Percentiles rank a stretch among this genome's conserved stretches.
These are phyloP conservation scores for Galbula dea DNA, from an alignment of 2,113 vertebrate species.

Conservation along the genomic window DNA sequence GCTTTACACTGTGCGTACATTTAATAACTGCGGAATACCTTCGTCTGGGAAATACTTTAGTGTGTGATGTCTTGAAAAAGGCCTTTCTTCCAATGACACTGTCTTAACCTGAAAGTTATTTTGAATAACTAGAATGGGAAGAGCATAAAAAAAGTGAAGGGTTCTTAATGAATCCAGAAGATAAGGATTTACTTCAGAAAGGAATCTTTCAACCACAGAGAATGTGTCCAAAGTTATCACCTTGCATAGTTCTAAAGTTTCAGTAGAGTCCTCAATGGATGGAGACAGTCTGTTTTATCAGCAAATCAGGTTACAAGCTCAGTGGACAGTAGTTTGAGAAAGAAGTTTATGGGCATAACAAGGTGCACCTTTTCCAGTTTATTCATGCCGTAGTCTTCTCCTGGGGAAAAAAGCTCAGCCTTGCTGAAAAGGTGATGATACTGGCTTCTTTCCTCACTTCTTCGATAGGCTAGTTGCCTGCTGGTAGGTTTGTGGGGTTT, in stretches of 20 bases:
- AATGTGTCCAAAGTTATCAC: background rate
- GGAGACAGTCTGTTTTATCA: background rate
- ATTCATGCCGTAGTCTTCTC: background rate
- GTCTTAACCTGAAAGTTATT: background rate
- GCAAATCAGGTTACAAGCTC: background rate
- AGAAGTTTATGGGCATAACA: background rate
- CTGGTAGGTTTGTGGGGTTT: background rate
- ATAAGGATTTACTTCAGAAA: background rate
- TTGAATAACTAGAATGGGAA: background rate
- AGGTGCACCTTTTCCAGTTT: background rate
- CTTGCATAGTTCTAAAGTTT: background rate
- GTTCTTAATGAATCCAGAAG: background rate
- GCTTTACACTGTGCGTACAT: background rate
- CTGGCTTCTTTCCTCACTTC: background rate
- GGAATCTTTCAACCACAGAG: background rate
- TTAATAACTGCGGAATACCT: background rate
- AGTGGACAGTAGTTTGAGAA: background rate
- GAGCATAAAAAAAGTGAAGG: background rate
- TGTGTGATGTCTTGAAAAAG: background rate
- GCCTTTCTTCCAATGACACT: background rate
- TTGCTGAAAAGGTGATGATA: background rate
- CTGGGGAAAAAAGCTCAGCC: background rate
- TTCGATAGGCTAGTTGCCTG: background rate
- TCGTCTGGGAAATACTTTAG: background rate
- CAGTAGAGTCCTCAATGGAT: background rate